A percentile compares a stretch with the other conserved stretches of the same genome.
These are phyloP conservation scores for Dione juno DNA, from an alignment of 2,888 invertebrate genomes.

Conservation along the genomic window DNA sequence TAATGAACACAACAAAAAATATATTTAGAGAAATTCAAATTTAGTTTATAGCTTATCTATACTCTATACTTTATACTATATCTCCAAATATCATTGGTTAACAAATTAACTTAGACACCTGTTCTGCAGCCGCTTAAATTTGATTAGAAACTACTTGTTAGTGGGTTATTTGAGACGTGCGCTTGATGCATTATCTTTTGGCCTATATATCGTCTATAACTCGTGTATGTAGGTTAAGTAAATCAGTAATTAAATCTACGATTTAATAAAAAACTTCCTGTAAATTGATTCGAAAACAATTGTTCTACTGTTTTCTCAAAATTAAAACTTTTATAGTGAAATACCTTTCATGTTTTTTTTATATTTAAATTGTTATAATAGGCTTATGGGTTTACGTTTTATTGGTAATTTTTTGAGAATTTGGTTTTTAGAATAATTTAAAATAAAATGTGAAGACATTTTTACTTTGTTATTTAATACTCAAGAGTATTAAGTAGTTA, in stretches of 20 bases:
- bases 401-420: neutral
- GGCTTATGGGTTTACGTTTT: neutral
- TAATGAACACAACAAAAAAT: neutral
- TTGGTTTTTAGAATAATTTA: neutral
- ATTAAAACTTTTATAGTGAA: neutral
- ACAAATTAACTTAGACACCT: conserved; percentile 22
- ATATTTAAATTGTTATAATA: neutral
- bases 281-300: neutral
- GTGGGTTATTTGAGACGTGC: conserved; percentile 11
- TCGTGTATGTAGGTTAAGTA: conserved; percentile 3
- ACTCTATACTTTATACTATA: neutral
- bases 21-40: neutral
- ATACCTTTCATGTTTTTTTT: neutral
- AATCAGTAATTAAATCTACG: conserved; percentile 5
- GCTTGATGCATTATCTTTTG: conserved; percentile 25
- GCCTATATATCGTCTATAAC: conserved; percentile 6
- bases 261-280: conserved; percentile 5
- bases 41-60: neutral
- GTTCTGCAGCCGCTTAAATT: conserved; percentile 16
- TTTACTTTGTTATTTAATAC: too few species aligned
- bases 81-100: neutral
- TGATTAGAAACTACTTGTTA: conserved; percentile 17
- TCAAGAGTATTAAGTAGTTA: too few species aligned
- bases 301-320: neutral
- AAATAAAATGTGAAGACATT: too few species aligned